A percentile compares a stretch with the other conserved stretches of the same genome.
phyloP scores from a whole-genome alignment of 2,797 vertebrate species.

The Anableps anableps region DNA sequence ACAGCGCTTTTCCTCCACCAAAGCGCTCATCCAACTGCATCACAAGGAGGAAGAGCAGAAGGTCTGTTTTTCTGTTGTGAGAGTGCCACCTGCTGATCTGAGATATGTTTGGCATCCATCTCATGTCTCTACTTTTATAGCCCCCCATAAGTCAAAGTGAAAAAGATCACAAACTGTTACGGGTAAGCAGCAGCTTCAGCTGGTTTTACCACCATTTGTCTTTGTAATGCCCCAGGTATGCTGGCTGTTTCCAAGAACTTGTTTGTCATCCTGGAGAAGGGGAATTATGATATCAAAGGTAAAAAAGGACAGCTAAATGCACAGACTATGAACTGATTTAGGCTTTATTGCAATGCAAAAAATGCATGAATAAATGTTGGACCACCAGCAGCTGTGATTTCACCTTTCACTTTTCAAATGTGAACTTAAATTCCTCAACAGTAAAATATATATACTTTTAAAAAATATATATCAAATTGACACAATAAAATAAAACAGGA shows the following conservation, averaged over 20 bases:
- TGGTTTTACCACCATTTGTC: constrained; percentile 51
- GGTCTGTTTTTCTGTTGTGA: constrained; percentile 54
- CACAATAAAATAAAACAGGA: background rate
- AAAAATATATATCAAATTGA: background rate
- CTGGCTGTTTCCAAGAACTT: constrained; percentile 40
- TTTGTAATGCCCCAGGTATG: constrained; percentile 36
- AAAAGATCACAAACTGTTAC: constrained; percentile 33
- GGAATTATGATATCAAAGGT: constrained; percentile 32
- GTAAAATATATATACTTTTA: background rate
- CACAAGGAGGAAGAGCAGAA: background rate
- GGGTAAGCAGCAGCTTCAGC: constrained; percentile 45
- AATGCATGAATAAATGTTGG: background rate
- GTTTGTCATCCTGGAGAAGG: constrained; percentile 48
- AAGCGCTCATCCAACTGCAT: constrained; percentile 19
- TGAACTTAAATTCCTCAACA: background rate
- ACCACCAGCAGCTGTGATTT: background rate
- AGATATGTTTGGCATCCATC: constrained; percentile 28
- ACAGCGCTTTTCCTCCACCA: constrained; percentile 6
- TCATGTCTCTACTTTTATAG: constrained; percentile 8
- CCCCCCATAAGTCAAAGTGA: constrained; percentile 20
- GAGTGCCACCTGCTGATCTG: constrained; percentile 78
- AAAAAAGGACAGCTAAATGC: constrained; percentile 22
- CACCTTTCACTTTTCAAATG: background rate
- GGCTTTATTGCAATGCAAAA: background rate
- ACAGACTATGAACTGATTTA: constrained; percentile 24